Evolutionary conservation across 2,888 invertebrate species (phyloP).

Genomic region (Agrotis exclamationis): DNA sequence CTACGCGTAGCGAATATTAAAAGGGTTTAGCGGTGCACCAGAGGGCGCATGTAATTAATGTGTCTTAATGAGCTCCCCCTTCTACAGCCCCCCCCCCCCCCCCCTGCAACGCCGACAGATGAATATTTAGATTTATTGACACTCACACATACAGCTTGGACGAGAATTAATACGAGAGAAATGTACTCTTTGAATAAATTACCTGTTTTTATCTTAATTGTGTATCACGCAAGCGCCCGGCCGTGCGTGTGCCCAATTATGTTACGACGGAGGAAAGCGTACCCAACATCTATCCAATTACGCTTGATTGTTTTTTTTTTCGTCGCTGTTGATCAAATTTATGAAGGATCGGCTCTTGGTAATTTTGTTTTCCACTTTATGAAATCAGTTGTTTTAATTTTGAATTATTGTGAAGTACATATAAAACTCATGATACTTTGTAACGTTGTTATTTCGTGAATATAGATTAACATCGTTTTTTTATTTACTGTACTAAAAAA

Average conservation of each 20-base stretch:
- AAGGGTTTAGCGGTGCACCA: conserved; percentile 59
- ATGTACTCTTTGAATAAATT: conserved; percentile 74
- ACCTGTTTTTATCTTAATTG: conserved; percentile 73
- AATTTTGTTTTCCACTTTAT: conserved; percentile 47
- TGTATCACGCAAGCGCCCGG: conserved; percentile 31
- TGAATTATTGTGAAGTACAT: conserved; percentile 24
- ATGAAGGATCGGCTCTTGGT: conserved; percentile 56
- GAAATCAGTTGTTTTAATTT: conserved; percentile 48
- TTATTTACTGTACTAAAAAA: too few species aligned
- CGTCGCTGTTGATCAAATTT: conserved; percentile 54
- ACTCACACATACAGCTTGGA: conserved; percentile 69
- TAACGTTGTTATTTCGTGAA: background rate
- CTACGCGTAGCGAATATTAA: conserved; percentile 69
- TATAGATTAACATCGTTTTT: too few species aligned
- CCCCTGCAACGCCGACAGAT: conserved; percentile 64
- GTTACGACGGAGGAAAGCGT: conserved; percentile 54
- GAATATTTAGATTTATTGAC: conserved; percentile 82
- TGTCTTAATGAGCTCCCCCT: conserved; percentile 65
- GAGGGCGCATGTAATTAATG: conserved; percentile 70
- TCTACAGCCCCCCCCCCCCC: conserved; percentile 39
- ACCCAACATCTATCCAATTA: conserved; percentile 65
- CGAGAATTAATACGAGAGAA: conserved; percentile 67
- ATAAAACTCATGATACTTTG: background rate
- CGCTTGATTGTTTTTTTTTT: conserved; percentile 60
- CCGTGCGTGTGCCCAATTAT: conserved; percentile 64